Base-by-base conservation (phyloP, 1,140 invertebrate genomes). In the Planococcus citri region DNA sequence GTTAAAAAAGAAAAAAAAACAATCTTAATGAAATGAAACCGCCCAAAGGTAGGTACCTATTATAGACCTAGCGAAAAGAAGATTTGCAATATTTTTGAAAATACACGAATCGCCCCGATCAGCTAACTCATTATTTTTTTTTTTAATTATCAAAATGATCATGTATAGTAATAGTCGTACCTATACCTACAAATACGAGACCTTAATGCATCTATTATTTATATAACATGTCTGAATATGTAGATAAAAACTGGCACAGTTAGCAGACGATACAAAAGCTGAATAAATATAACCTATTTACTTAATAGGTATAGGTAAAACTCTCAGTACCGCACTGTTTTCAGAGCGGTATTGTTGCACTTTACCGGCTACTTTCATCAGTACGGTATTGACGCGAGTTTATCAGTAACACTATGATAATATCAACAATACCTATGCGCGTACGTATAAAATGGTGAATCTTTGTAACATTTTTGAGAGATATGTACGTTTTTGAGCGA, bases 251-350 rank as follows among this genome's bases (percentile, higher is more conserved):
- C 41, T 51, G 41, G 41, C 41, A 51, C 41, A 51, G 41, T 51
- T 17, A 3, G 41, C 41, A 51, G 41, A 51, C 41, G 41, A 51
- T 51, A 51, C 41, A 51, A 20, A 51, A 51, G 17, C 41, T 9
- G 41, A 51, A 51, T 51, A 51, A 51, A 14, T 51, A 51, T 51
- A 51, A 51, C 41, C 41, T 51, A 51, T n/a, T n/a, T n/a, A n/a
- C n/a, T n/a, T n/a, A n/a, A n/a, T n/a, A n/a, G n/a, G n/a, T n/a
- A n/a, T n/a, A n/a, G n/a, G n/a, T n/a, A n/a, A n/a, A n/a, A n/a
- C n/a, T n/a, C n/a, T n/a, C n/a, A n/a, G n/a, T n/a, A n/a, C n/a
- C n/a, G n/a, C n/a, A n/a, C n/a, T n/a, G n/a, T n/a, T n/a, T n/a
- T n/a, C n/a, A n/a, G n/a, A n/a, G n/a, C n/a, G n/a, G n/a, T n/a